phyloP scores from a whole-genome alignment of 2,888 invertebrate genomes.

The Hesperia comma region DNA sequence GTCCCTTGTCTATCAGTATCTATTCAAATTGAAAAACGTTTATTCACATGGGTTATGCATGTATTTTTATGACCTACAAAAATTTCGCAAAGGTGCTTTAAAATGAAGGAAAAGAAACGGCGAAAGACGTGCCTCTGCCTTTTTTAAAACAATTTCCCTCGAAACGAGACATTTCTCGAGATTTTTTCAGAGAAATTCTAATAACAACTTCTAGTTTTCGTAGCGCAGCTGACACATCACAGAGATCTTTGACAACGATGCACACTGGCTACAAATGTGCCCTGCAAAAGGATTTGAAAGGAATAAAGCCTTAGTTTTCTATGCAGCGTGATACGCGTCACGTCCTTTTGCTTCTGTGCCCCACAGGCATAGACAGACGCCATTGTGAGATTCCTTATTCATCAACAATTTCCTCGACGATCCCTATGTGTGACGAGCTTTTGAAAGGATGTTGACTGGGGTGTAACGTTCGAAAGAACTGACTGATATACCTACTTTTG shows the following conservation, averaged over 20 bases:
- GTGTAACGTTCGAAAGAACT: slow-evolving; percentile 30
- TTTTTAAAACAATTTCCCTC: too few species aligned
- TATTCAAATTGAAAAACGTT: too few species aligned
- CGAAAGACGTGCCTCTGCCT: too few species aligned
- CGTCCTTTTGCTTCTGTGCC: slow-evolving; percentile 31
- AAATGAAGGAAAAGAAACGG: too few species aligned
- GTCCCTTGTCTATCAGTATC: too few species aligned
- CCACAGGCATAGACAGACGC: slow-evolving; percentile 34
- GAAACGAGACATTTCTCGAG: too few species aligned
- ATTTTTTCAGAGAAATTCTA: too few species aligned
- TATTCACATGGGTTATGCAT: too few species aligned
- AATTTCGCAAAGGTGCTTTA: too few species aligned
- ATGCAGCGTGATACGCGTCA: slow-evolving; percentile 26
- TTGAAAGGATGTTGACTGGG: slow-evolving; percentile 36
- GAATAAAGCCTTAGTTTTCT: slow-evolving; percentile 27
- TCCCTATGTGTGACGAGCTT: slow-evolving; percentile 34
- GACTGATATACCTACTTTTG: slow-evolving; percentile 18
- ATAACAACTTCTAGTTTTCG: too few species aligned
- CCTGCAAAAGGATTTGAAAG: slow-evolving; percentile 16
- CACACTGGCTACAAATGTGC: not conserved
- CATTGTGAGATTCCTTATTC: slow-evolving; percentile 34
- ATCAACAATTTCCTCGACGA: slow-evolving; percentile 35
- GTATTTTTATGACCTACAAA: too few species aligned
- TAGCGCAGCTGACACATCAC: not conserved
- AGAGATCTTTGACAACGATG: not conserved